Evolutionary conservation across 2,888 invertebrate genomes (phyloP).

Genomic region (Protodeltote pygarga): DNA sequence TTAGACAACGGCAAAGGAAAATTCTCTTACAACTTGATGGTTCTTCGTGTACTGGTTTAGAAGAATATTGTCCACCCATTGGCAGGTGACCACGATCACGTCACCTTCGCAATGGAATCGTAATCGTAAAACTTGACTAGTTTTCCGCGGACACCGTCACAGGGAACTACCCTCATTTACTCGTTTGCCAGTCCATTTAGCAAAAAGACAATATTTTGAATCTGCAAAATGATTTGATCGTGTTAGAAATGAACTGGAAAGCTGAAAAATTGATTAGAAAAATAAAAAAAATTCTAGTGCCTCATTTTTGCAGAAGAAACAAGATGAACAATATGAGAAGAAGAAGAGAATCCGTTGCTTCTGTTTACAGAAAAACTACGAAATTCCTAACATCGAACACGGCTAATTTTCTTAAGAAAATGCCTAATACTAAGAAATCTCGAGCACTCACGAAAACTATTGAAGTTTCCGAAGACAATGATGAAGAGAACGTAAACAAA

Average conservation of each 20-base stretch:
- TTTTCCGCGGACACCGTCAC: conserved; percentile 61
- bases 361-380: conserved; percentile 79
- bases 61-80: conserved; percentile 65
- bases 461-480: conserved; percentile 48
- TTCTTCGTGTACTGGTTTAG: conserved; percentile 59
- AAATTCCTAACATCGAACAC: conserved; percentile 77
- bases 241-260: conserved; percentile 41
- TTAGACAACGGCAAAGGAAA: conserved; percentile 27
- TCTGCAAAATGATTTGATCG: conserved; percentile 45
- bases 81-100: conserved; percentile 74
- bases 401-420: conserved; percentile 71
- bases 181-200: conserved; percentile 22
- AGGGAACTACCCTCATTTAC: conserved; percentile 61
- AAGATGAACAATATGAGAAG: conserved; percentile 63
- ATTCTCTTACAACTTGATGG: conserved; percentile 32
- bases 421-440: conserved; percentile 68
- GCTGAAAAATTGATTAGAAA: conserved; percentile 42
- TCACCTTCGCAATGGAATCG: conserved; percentile 74
- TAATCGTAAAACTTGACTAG: conserved; percentile 73
- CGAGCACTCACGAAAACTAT: conserved; percentile 59
- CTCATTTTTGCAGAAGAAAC: conserved; percentile 45
- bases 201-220: conserved; percentile 48
- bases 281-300: conserved; percentile 52
- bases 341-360: conserved; percentile 77
- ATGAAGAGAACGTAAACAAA: conserved; percentile 46